Base-by-base conservation (phyloP, 2,113 vertebrate genomes). In the Stigmatopora nigra region DNA sequence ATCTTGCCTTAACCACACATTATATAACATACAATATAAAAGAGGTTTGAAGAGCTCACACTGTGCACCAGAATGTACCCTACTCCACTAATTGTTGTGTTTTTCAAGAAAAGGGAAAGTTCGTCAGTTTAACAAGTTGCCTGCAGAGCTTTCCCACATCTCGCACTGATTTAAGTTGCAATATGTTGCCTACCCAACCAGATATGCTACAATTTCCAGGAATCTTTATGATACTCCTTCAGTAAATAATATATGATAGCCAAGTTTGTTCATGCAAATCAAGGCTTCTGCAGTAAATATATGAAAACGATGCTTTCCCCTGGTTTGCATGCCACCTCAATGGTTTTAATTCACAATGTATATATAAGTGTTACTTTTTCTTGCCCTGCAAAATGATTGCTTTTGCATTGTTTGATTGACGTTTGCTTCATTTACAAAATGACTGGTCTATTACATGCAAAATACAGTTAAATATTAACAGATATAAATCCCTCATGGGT, bases 191-290 rank as follows among this genome's bases (percentile, higher is more conserved):
- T 56, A 46, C 55, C 73, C 69, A 45, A 72, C 60, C 46, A 65
- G 67, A 80, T 56, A 67, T 57, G 52, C 68, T 78, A 62, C 77
- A 45, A 66, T 79, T 70, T 70, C 48, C 65, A 83, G 78, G 78
- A 86, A 86, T 86, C 72, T 85, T 85, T 84, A 83, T 74, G 76
- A 76, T 79, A 53, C 72, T 72, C 77, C 73, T 75, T 84, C 47
- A 17, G 48, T 49, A 17, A 7, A 7, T 49, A 49, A 78, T 82
- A 45, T 82, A 82, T 65, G 66, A 82, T 71, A 78, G 75, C 57
- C 71, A 63, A 2, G 78, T 83, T 78, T 84, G 82, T 81, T 78
- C 77, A 62, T 38, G 61, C 81, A 69, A 87, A 82, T 81, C 64
- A 81, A 77, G 57, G 64, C 69, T 35, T 83, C 71, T 79, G 69